phyloP scores from a whole-genome alignment of 2,888 invertebrate species.

The Sminthurides aquaticus region DNA sequence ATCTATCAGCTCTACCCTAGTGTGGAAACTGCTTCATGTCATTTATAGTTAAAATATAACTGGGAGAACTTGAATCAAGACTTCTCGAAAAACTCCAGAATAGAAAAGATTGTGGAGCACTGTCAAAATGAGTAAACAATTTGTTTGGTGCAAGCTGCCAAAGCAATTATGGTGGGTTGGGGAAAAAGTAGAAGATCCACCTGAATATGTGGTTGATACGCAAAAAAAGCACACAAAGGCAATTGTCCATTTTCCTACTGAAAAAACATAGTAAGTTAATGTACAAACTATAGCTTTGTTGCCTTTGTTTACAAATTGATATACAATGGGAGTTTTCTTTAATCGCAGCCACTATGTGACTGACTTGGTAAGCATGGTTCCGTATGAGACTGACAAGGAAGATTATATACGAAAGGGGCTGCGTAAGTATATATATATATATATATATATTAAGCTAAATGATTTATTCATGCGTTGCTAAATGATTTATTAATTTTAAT shows the following conservation, averaged over 20 bases:
- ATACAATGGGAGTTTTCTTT: neutral
- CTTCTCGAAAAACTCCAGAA: too few species aligned
- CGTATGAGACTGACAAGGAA: conserved; percentile 3
- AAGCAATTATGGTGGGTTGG: conserved; percentile 12
- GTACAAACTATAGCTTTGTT: too few species aligned
- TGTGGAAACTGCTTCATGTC: too few species aligned
- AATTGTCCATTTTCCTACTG: neutral
- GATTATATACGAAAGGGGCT: neutral
- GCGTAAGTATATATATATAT: neutral
- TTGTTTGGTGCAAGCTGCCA: conserved; percentile 7
- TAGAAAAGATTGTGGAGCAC: too few species aligned
- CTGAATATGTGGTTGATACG: neutral
- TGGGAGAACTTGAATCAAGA: too few species aligned
- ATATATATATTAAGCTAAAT: too few species aligned
- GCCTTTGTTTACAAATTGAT: neutral
- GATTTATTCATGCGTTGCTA: too few species aligned
- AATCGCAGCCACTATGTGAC: too few species aligned
- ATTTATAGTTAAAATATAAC: too few species aligned
- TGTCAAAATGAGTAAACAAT: conserved; percentile 6
- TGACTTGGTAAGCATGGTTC: too few species aligned
- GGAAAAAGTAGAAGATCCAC: conserved; percentile 5
- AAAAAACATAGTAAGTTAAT: conserved; percentile 2
- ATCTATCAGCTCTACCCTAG: too few species aligned
- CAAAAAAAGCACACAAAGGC: neutral
- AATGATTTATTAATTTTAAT: too few species aligned